Base-by-base conservation (phyloP, 2,113 vertebrate genomes). In the Rhadina sibilatrix region DNA sequence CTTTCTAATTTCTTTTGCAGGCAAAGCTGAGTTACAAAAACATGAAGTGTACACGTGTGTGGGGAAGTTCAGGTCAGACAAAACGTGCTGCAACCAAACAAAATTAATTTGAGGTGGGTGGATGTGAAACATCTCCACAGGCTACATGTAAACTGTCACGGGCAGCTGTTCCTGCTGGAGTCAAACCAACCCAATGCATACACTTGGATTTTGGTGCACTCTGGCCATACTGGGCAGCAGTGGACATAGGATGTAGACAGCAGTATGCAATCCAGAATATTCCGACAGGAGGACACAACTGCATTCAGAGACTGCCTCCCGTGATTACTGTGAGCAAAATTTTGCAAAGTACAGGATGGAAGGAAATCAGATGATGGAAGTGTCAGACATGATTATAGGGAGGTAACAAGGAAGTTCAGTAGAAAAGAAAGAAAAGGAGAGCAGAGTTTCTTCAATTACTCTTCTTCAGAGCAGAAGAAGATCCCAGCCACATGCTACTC, bases 1-100 rank as follows among this genome's bases (percentile, higher is more conserved):
- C 68, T 71, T 66, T n/a, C 33, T 37, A 46, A 84, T 65, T 79
- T 85, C 78, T 88, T 91, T 61, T 4, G 3, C 42, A 77, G 75
- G 49, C 66, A 94, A 92, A 90, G 38, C 50, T 81, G 60, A 59
- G 31, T 66, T 83, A 25, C 28, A 65, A 79, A 90, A 83, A 64
- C 42, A 60, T 7, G 24, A 69, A 77, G 21, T 9, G 11, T 23
- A 53, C 7, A 38, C 4, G 3, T 10, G 11, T 31, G 16, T 42
- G 42, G 16, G 28, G 31, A 79, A 57, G 44, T 38, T 76, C 61
- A 72, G 61, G 40, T 57, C 81, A 71, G 47, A 68, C 12, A 89
- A 84, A 91, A 87, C 2, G 5, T 2, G 3, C 18, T 75, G 70
- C 50, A 81, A 87, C 4, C 56, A 71, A 92, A 42, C 12, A 72